Percentiles rank a stretch among this genome's conserved stretches.
Conservation (phyloP, 2,113 vertebrate species). For the Microcebus lehilahytsara region DNA sequence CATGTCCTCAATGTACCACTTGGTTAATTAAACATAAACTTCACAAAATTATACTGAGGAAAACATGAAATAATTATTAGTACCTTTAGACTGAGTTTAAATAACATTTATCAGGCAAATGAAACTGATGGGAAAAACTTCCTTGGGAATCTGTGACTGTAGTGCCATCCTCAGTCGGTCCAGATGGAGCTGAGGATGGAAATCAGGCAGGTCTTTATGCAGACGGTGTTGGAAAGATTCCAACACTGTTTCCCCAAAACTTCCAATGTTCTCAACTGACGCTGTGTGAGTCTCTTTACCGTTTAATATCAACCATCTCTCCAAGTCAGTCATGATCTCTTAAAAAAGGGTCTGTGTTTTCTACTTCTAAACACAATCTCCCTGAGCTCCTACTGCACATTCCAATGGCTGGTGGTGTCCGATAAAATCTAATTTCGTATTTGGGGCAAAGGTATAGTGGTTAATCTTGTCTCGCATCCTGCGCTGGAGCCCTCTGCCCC, state of each 20-base stretch:
- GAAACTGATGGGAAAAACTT: background rate
- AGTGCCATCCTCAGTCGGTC: too few relatives aligned
- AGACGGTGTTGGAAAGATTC: background rate
- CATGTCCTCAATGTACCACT: background rate
- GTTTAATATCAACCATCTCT: background rate
- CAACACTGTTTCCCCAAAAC: background rate
- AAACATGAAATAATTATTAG: background rate
- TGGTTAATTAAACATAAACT: background rate
- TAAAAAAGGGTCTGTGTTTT: background rate
- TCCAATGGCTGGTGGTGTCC: background rate
- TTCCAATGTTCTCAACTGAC: background rate
- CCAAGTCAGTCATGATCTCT: background rate
- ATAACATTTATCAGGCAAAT: background rate
- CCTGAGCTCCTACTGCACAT: too few relatives aligned
- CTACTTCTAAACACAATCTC: background rate
- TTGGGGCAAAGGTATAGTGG: background rate
- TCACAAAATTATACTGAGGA: background rate
- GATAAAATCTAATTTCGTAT: too few relatives aligned
- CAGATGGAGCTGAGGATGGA: fast-evolving
- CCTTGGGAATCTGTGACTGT: background rate
- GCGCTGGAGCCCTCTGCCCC: background rate
- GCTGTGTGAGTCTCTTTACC: background rate
- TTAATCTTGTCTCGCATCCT: background rate
- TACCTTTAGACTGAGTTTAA: background rate
- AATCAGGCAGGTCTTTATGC: background rate